Evolutionary conservation across 1,140 invertebrate species (phyloP).

Genomic region (Lysiphlebus fabarum): DNA sequence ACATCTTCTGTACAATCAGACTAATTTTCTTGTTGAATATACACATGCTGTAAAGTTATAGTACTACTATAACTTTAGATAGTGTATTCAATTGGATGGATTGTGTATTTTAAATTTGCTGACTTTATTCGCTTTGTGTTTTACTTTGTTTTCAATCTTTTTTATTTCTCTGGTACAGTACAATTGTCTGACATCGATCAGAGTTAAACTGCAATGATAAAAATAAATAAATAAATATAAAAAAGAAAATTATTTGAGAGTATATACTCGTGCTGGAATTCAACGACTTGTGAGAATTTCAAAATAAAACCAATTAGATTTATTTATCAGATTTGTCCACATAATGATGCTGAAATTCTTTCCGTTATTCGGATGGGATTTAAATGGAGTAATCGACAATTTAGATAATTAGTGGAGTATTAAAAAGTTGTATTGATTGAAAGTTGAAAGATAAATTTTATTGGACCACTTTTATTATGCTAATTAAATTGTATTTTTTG

Average conservation of each 20-base stretch:
- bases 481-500: no score
- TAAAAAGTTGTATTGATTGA: no score
- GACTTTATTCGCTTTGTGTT: conserved; percentile 6
- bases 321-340: conserved; percentile 12
- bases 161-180: no score
- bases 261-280: not conserved
- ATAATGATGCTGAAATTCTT: conserved; percentile 1
- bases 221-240: no score
- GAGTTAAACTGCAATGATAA: not conserved
- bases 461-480: no score
- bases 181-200: not conserved
- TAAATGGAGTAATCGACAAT: not conserved
- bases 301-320: conserved; percentile 5
- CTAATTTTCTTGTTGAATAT: conserved; percentile 6
- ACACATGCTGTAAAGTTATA: not conserved
- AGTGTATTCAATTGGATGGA: no score
- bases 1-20: conserved; percentile 2
- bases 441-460: no score
- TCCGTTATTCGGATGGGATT: not conserved
- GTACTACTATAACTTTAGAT: not conserved
- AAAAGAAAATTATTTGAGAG: not conserved
- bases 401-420: no score
- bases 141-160: no score
- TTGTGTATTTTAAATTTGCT: not conserved
- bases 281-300: not conserved